Conservation (phyloP, 2,888 invertebrate species). For the Empis stercorea region DNA sequence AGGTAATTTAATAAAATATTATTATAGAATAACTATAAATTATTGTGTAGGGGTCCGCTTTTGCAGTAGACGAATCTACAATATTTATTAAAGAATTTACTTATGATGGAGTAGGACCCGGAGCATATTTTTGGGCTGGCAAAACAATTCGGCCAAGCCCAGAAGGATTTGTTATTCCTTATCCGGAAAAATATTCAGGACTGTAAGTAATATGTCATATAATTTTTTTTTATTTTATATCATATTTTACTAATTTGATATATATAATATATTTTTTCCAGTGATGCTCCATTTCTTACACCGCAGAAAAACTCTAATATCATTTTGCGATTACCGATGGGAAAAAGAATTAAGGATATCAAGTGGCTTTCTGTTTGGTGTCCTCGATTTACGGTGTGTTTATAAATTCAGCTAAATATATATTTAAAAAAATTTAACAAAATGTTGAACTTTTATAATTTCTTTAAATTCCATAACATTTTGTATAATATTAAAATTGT, state of each 20-base stretch:
- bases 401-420: conserved; percentile 4
- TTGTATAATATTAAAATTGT: no score
- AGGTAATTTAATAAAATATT: conserved; percentile 18
- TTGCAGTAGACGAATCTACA: conserved; percentile 79
- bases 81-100: conserved; percentile 76
- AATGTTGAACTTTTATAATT: no score
- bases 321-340: conserved; percentile 68
- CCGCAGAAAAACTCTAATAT: conserved; percentile 67
- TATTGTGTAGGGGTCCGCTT: conserved; percentile 56
- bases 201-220: conserved; percentile 46
- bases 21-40: neutral
- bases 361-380: conserved; percentile 91
- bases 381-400: conserved; percentile 75
- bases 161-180: conserved; percentile 72
- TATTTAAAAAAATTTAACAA: no score
- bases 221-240: neutral
- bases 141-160: conserved; percentile 67
- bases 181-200: conserved; percentile 69
- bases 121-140: conserved; percentile 85
- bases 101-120: conserved; percentile 79
- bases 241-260: neutral
- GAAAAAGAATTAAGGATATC: conserved; percentile 74
- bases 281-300: conserved; percentile 65
- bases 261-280: conserved; percentile 36
- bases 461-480: no score